Evolutionary conservation across 1,140 invertebrate species (phyloP), one percentile per base, ranked within the genome.

Genomic region (Manduca sexta): DNA sequence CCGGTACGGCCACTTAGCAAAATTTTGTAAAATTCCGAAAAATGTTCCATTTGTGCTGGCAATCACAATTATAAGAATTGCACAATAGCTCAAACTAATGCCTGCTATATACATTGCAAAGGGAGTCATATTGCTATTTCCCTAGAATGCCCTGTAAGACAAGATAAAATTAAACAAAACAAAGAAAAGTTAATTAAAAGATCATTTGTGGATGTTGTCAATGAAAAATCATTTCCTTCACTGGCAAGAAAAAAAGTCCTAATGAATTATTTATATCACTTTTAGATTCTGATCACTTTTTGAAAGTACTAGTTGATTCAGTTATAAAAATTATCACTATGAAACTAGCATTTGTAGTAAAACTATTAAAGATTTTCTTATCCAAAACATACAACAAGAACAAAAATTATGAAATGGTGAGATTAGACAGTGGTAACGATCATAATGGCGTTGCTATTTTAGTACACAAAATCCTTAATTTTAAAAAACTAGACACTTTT

Each of bases 401-500:
- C 16, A 42, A n/a, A 34, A 17, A 18, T 14, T 61, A 50, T 30
- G 37, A 42, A 18, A 21, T 57, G 13, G 47, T 42, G 14, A 50
- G 54, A 51, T 40, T 43, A 37, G 49, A 57, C 50, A 45, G 14
- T 42, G 59, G 59, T 16, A 61, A 54, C 33, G 31, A 42, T 15
- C 54, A 57, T 15, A 61, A 61, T 54, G 59, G 59, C 4, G 51
- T 61, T 12, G 50, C 47, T 8, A 57, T 61, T 26, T 41, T 61
- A 41, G 50, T 61, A 26, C 54, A 57, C 48, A 61, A 57, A 13
- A 50, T 18, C 21, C 41, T 57, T 4, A n/a, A 11, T 12, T 34
- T 12, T 13, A 34, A 34, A 13, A 34, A 34, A 8, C 3, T 34
- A 4, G 13, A 6, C 13, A 34, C 33, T 13, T 34, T 34, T 34